Base-by-base conservation (phyloP, 2,113 vertebrate genomes). In the Oryzias celebensis region DNA sequence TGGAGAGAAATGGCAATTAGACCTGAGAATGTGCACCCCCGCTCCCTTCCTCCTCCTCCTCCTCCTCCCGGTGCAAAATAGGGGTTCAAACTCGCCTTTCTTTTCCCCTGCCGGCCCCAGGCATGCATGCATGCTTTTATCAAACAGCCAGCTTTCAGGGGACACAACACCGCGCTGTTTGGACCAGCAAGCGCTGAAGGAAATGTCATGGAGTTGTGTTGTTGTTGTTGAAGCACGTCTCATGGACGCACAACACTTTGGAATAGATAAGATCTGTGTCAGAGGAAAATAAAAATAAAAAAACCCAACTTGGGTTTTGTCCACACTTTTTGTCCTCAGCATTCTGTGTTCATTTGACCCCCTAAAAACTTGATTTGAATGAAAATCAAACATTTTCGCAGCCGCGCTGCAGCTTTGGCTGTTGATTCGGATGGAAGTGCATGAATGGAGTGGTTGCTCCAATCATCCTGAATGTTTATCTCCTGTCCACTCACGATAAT, bases 41-140 rank as follows among this genome's bases (percentile, higher is more conserved):
- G 15, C 62, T 74, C 76, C 76, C 75, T 71, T 20, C 54, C 41
- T 42, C 16, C 45, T 20, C 57, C 75, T 68, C 62, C 78, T 18
- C 69, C 81, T 80, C 80, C 76, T 77, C 85, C 78, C 83, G 46
- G 62, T 78, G 77, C 84, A 88, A 87, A 90, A 88, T 87, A 85
- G 76, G 80, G 83, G 75, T 86, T 75, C 81, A 80, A 81, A 80
- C 75, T 85, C 71, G 75, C 77, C 72, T 86, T 87, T 85, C 78
- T 83, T 81, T 82, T 77, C 82, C 77, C 75, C 58, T 77, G 81
- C 82, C 80, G 83, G 83, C 85, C 82, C 73, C 84, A 81, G 63
- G 78, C 82, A 85, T 81, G 85, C 85, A 85, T 86, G 85, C 83
- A 80, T 82, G 85, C 83, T 85, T 88, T 86, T 84, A 85, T 85